Conservation (phyloP, 1,140 invertebrate species). For the Zaprionus inermis region DNA sequence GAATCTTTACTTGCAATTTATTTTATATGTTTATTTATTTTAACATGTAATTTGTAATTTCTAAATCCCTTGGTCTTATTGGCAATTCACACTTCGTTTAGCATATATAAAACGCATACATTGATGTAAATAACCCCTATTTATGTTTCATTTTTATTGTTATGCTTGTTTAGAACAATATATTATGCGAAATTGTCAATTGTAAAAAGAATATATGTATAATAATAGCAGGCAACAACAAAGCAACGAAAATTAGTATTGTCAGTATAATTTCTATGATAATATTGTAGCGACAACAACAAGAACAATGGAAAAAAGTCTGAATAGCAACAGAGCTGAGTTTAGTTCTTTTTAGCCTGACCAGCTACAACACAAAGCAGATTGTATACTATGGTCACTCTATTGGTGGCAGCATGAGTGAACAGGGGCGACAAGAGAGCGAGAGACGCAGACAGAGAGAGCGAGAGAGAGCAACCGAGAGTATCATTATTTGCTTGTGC, state of each 20-base stretch:
- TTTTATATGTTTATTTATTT: constrained; percentile 1
- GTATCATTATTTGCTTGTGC: constrained; percentile 42
- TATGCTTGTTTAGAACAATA: constrained; percentile 45
- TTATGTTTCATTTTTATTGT: constrained; percentile 47
- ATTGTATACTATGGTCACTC: constrained; percentile 64
- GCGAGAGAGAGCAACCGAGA: constrained; percentile 40
- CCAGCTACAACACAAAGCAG: constrained; percentile 65
- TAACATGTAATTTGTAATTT: too few relatives aligned
- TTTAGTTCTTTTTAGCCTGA: constrained; percentile 53
- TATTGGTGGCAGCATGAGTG: constrained; percentile 46
- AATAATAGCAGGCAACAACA: constrained; percentile 41
- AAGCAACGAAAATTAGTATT: constrained; percentile 54
- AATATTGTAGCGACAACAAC: constrained; percentile 39
- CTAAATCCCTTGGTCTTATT: constrained; percentile 29
- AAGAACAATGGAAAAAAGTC: constrained; percentile 30
- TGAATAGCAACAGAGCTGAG: constrained; percentile 35
- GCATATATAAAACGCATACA: constrained; percentile 17
- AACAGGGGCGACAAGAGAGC: constrained; percentile 18
- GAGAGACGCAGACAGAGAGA: constrained; percentile 3
- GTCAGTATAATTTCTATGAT: constrained; percentile 57
- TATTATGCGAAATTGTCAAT: constrained; percentile 68
- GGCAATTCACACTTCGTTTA: constrained; percentile 50
- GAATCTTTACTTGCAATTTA: constrained; percentile 1
- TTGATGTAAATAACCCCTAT: constrained; percentile 17
- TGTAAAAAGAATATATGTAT: constrained; percentile 31